Percentiles rank a stretch among this genome's conserved stretches.
phyloP scores from a whole-genome alignment of 2,113 vertebrate species.

The Xenopus laevis region DNA sequence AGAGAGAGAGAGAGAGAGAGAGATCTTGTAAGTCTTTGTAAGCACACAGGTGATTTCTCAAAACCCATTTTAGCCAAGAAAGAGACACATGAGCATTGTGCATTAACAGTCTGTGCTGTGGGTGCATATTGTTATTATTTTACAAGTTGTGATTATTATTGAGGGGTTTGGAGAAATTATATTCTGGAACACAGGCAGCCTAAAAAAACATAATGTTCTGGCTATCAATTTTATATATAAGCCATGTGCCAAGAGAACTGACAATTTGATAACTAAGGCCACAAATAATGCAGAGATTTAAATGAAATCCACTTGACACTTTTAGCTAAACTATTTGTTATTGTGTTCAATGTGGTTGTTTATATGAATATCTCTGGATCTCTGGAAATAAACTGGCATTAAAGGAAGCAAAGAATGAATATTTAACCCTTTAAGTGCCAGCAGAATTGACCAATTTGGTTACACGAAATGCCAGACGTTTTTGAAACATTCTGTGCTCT shows the following conservation, averaged over 20 bases:
- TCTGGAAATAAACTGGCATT: constrained; percentile 27
- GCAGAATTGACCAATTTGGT: too few relatives aligned
- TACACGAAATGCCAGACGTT: too few relatives aligned
- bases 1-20: too few relatives aligned
- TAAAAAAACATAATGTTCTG: not conserved
- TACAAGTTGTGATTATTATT: not conserved
- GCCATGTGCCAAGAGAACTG: constrained; percentile 5
- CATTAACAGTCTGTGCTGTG: too few relatives aligned
- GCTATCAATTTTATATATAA: not conserved
- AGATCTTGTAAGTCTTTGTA: too few relatives aligned
- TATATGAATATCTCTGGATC: not conserved
- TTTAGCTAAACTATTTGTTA: not conserved
- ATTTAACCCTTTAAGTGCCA: too few relatives aligned
- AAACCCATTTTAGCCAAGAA: too few relatives aligned
- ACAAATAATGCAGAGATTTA: constrained; percentile 10
- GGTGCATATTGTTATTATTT: not conserved
- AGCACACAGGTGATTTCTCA: too few relatives aligned
- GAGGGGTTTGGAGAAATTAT: not conserved
- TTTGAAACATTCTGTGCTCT: too few relatives aligned
- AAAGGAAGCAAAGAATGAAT: constrained; percentile 20
- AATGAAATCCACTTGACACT: constrained; percentile 23
- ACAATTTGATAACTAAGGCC: constrained; percentile 8
- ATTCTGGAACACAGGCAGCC: not conserved
- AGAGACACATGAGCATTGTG: too few relatives aligned
- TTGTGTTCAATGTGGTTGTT: constrained; percentile 1